Base-by-base conservation (phyloP, 1,140 invertebrate genomes). In the Camponotus pennsylvanicus region DNA sequence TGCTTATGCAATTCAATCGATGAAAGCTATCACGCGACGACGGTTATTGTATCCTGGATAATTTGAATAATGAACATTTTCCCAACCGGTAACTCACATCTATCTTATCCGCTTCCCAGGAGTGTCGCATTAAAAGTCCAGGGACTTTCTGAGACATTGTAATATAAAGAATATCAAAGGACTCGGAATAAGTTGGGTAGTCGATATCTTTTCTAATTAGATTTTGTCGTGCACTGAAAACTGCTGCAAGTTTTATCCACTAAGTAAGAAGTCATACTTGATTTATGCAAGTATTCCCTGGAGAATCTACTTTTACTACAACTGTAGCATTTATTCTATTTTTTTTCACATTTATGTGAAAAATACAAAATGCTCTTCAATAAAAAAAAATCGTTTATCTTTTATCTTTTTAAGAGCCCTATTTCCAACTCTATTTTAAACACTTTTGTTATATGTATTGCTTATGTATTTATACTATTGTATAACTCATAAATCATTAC, bases 121-220 rank as follows among this genome's bases (percentile, higher is more conserved):
- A 40, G 64, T 49, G 52, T 71, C n/a, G 45, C 40, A 45, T 80
- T 86, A 73, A 71, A 67, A 55, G 40, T 27, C 40, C 18, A 5
- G 75, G 59, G 75, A 80, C 21, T 32, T 57, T 13, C 11, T 34
- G 13, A 45, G 37, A 83, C 78, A 89, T 86, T 84, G 73, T 84
- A 88, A 89, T 89, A 64, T 73, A 88, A 91, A 70, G 76, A 85
- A 78, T 66, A 79, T 37, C 67, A 49, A 40, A 86, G 84, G 83
- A 77, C 40, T 52, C 15, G 32, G 45, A 67, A 79, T 40, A 66
- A 52, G 59, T 63, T 27, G 34, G 76, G 63, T 66, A 21, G 76
- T 91, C 91, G 87, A 92, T 92, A 92, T 91, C 90, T 92, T 91
- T 92, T 86, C 90, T 92, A 92, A 92, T 92, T 92, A 91, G 88